Evolutionary conservation across 2,797 vertebrate genomes (phyloP).

Genomic region (Pelochelys cantorii): DNA sequence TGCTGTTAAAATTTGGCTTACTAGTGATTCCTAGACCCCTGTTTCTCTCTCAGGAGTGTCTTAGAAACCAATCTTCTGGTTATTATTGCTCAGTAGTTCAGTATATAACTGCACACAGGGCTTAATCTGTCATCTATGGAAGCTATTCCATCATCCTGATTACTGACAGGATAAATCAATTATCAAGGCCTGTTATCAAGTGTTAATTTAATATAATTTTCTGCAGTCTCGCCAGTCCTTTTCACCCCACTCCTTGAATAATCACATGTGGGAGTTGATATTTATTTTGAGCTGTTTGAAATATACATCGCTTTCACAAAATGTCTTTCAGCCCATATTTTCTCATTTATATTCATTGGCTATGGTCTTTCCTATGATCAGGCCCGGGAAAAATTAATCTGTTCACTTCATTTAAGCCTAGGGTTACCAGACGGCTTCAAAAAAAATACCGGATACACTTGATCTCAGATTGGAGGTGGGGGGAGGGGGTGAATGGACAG

Average conservation of each 20-base stretch:
- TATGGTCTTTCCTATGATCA: neutral
- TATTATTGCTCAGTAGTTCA: conserved; percentile 18
- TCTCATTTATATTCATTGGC: neutral
- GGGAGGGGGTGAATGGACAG: fast-evolving
- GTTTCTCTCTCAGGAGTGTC: neutral
- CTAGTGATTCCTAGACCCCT: neutral
- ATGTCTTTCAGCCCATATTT: neutral
- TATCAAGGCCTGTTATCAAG: conserved; percentile 33
- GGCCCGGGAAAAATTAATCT: neutral
- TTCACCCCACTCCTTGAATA: conserved; percentile 22
- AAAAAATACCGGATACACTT: no score
- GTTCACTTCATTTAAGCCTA: neutral
- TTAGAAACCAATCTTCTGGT: conserved; percentile 39
- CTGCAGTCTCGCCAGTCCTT: conserved; percentile 30
- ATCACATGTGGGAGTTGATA: conserved; percentile 37
- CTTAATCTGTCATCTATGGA: conserved; percentile 1
- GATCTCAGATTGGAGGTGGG: no score
- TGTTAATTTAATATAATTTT: conserved; percentile 56
- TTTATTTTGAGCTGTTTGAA: conserved; percentile 31
- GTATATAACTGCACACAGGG: conserved; percentile 18
- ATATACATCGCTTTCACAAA: conserved; percentile 19
- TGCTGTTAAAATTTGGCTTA: neutral
- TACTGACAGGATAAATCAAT: conserved; percentile 49
- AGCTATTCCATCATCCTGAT: conserved; percentile 25
- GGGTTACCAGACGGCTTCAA: no score